These are phyloP conservation scores for Thomomys bottae DNA, from an alignment of 2,113 vertebrate genomes.

Conservation along the genomic window DNA sequence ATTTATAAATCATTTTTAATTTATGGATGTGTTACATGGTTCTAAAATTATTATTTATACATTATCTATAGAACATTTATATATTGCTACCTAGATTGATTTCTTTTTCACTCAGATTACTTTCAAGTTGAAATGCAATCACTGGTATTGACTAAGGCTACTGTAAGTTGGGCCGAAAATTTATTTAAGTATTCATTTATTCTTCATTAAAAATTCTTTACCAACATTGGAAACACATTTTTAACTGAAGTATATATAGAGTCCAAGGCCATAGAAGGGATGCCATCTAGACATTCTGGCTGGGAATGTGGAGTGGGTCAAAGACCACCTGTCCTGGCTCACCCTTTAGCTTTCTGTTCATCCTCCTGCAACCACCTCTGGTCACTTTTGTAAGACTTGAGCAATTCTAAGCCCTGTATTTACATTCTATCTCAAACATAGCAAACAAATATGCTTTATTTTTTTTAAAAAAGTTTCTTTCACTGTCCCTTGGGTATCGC, in stretches of 20 bases:
- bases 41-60: not conserved
- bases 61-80: not conserved
- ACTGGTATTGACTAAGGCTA: not conserved
- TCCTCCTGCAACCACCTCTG: not conserved
- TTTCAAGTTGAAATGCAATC: conserved; percentile 30
- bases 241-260: not conserved
- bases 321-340: not conserved
- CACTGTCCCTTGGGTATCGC: too few relatives aligned
- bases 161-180: not conserved
- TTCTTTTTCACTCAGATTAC: not conserved
- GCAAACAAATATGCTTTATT: not conserved
- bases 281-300: not conserved
- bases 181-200: not conserved
- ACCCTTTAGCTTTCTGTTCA: not conserved
- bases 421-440: not conserved
- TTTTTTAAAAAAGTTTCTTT: not conserved
- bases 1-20: conserved; percentile 9
- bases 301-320: not conserved
- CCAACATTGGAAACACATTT: not conserved
- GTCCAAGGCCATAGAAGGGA: not conserved
- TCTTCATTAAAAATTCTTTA: not conserved
- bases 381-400: not conserved
- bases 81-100: not conserved
- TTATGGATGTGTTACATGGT: not conserved
- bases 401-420: not conserved